phyloP scores from a whole-genome alignment of 2,113 vertebrate genomes.

The Grammomys surdaster region DNA sequence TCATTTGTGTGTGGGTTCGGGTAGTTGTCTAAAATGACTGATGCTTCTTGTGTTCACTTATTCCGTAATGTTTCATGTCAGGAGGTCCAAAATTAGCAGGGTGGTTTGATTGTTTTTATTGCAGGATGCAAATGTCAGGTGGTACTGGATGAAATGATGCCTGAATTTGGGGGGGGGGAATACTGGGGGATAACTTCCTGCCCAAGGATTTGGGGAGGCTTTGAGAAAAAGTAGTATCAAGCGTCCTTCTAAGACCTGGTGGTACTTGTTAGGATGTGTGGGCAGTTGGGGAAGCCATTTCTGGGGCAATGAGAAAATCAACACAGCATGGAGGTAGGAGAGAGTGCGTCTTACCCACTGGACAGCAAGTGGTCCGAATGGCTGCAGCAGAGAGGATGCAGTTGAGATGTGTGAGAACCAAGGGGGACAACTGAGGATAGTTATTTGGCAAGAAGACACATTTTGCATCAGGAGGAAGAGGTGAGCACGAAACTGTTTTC shows the following conservation, averaged over 20 bases:
- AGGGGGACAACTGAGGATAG: neutral
- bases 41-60: neutral
- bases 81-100: neutral
- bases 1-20: constrained; percentile 8
- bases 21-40: neutral
- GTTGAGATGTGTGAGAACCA: no score
- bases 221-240: neutral
- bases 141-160: neutral
- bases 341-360: neutral
- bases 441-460: constrained; percentile 36
- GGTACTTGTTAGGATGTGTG: neutral
- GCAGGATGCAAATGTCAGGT: neutral
- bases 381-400: neutral
- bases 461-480: neutral
- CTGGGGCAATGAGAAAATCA: no score
- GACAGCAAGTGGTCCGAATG: neutral
- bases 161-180: neutral
- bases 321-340: neutral
- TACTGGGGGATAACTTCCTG: neutral
- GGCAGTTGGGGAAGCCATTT: neutral
- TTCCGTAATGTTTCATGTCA: neutral
- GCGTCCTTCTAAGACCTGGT: neutral
- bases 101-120: constrained; percentile 33
- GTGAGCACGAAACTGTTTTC: neutral
- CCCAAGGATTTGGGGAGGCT: neutral